A percentile compares a stretch with the other conserved stretches of the same genome.
phyloP scores from a whole-genome alignment of 2,113 vertebrate species.

The Ascaphus truei region DNA sequence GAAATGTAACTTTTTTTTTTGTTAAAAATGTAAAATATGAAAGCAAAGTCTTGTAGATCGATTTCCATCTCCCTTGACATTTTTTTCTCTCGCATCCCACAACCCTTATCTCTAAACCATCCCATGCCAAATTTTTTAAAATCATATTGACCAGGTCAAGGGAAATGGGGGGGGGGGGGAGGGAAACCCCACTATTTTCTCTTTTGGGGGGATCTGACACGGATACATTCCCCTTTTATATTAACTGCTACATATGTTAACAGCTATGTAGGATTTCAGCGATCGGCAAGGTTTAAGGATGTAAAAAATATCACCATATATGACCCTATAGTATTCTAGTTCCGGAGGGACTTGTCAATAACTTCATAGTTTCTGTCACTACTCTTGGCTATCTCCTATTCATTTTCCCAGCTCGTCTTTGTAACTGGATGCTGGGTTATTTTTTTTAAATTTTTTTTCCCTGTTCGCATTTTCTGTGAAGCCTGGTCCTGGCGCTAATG shows the following conservation, averaged over 20 bases:
- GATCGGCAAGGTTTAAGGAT: conserved; percentile 3
- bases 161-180: too few relatives aligned
- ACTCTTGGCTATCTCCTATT: not conserved
- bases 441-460: not conserved
- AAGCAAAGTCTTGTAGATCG: too few relatives aligned
- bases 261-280: not conserved
- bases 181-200: not conserved
- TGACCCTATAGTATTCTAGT: not conserved
- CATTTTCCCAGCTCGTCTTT: not conserved
- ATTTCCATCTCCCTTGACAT: not conserved
- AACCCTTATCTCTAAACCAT: not conserved
- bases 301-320: too few relatives aligned
- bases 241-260: not conserved
- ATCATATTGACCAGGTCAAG: not conserved
- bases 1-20: not conserved
- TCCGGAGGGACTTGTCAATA: not conserved
- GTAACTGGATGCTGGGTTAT: not conserved
- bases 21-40: not conserved
- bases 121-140: not conserved
- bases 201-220: not conserved
- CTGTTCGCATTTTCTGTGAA: not conserved
- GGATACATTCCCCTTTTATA: not conserved
- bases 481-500: conserved; percentile 8
- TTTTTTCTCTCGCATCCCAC: not conserved
- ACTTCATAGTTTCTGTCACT: not conserved